Base-by-base conservation (phyloP, 2,797 vertebrate species). In the Fringilla coelebs region DNA sequence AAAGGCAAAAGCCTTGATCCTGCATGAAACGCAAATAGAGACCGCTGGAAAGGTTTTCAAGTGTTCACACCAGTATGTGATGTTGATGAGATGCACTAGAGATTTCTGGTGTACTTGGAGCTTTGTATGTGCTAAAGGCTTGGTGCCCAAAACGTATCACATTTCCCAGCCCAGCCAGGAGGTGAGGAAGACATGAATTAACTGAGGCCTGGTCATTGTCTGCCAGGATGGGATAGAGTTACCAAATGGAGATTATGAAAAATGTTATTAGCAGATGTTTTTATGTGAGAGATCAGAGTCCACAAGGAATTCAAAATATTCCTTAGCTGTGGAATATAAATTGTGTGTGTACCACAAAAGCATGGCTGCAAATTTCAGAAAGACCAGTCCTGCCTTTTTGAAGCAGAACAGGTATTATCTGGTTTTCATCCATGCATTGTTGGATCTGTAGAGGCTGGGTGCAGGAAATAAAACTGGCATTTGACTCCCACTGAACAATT, bases 201-300 rank as follows among this genome's bases (percentile, higher is more conserved):
- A 94, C 75, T 71, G 78, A 87, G 75, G 79, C 84, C 78, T 89
- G 68, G 67, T 85, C 89, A 63, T 75, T 83, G 70, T 93, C 86
- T 96, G 89, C 88, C 95, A 95, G 85, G 72, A 88, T 89, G 70
- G 72, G 82, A 83, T 89, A 85, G 48, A 82, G 70, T 91, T 94
- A 89, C 89, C 79, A 88, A 96, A 93, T 32, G 29, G 76, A 91
- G 85, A 93, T 91, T 83, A 88, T 77, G 71, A 92, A 92, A 90
- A 80, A 84, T 91, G 79, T 85, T 94, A 88, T 81, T 96, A 91
- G 70, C 95, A 96, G 93, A 94, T 96, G 91, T 88, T 89, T 93
- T 84, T 65, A 89, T 83, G 76, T 62, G 76, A 89, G 72, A 91
- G 57, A 46, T 88, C 68, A 51, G n/a, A 89, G 85, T 92, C 76